phyloP scores from a whole-genome alignment of 2,113 vertebrate genomes.

The Engraulis encrasicolus region DNA sequence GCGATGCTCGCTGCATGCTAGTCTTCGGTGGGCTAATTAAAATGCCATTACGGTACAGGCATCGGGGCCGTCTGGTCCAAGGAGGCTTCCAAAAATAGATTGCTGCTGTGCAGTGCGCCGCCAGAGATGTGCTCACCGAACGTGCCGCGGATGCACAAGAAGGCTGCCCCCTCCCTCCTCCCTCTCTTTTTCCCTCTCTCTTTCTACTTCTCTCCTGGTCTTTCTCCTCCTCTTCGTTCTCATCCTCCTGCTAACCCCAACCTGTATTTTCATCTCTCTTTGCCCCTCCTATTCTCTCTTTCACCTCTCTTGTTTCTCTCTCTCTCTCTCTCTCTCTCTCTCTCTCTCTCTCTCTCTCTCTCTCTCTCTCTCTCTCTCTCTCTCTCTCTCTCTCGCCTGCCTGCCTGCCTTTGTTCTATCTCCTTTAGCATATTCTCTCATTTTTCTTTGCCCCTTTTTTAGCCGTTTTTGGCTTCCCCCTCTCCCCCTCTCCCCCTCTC shows the following conservation, averaged over 20 bases:
- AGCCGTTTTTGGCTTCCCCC: not conserved
- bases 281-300: too few species aligned
- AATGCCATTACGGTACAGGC: slow-evolving; percentile 68
- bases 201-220: slow-evolving; percentile 31
- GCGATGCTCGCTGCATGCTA: slow-evolving; percentile 36
- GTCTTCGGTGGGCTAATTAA: slow-evolving; percentile 70
- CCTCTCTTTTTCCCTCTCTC: slow-evolving; percentile 40
- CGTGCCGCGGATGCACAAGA: slow-evolving; percentile 43
- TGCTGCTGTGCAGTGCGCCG: slow-evolving; percentile 53
- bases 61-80: slow-evolving; percentile 63
- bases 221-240: too few species aligned
- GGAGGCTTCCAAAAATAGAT: slow-evolving; percentile 72
- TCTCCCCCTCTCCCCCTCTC: slow-evolving; percentile 24
- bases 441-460: slow-evolving; percentile 44
- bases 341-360: slow-evolving; percentile 21
- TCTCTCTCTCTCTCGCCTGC: too few species aligned
- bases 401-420: not conserved
- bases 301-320: not conserved
- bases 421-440: slow-evolving; percentile 28
- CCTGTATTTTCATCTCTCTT: slow-evolving; percentile 8
- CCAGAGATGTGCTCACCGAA: slow-evolving; percentile 46
- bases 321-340: slow-evolving; percentile 6
- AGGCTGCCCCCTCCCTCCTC: slow-evolving; percentile 38
- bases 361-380: slow-evolving; percentile 25
- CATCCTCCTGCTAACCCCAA: slow-evolving; percentile 4